These are phyloP conservation scores for Drosophila helvetica DNA, from an alignment of 2,888 invertebrate genomes.

Conservation along the genomic window DNA sequence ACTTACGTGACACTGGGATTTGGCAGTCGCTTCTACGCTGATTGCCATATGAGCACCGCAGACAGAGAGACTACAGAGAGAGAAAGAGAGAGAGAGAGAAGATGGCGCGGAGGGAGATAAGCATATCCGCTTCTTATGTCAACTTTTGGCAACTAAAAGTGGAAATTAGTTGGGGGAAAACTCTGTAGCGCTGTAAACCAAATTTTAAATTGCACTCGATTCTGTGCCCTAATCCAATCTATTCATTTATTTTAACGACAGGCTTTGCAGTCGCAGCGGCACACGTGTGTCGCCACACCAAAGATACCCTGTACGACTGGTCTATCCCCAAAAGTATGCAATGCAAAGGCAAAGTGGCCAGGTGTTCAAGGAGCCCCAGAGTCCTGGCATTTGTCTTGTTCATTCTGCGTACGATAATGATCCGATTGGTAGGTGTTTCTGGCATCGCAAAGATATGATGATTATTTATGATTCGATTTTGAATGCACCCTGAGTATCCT, in stretches of 20 bases:
- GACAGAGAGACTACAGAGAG: too few species aligned
- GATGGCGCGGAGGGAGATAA: slow-evolving; percentile 21
- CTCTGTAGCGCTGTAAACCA: slow-evolving; percentile 1
- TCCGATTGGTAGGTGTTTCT: not conserved
- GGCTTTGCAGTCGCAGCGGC: not conserved
- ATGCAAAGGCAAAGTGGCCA: not conserved
- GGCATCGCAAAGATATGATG: not conserved
- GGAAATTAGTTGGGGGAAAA: slow-evolving; percentile 4
- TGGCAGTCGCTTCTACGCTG: slow-evolving; percentile 30
- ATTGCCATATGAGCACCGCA: not conserved
- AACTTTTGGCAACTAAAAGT: slow-evolving; percentile 20
- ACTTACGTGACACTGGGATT: slow-evolving; percentile 58
- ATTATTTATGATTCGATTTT: too few species aligned
- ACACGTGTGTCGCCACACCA: not conserved
- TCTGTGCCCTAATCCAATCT: slow-evolving; percentile 27
- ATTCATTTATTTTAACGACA: slow-evolving; percentile 5
- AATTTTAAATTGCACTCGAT: slow-evolving; percentile 6
- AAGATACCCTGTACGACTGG: not conserved
- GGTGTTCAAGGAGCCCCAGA: not conserved
- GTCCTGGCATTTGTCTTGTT: too few species aligned
- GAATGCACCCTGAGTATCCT: too few species aligned
- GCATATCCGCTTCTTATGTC: slow-evolving; percentile 17
- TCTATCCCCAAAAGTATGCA: not conserved
- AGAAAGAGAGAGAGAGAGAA: not conserved
- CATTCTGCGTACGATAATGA: too few species aligned